Conservation (phyloP, 2,888 invertebrate genomes). For the Drosophila cyrtoloma region DNA sequence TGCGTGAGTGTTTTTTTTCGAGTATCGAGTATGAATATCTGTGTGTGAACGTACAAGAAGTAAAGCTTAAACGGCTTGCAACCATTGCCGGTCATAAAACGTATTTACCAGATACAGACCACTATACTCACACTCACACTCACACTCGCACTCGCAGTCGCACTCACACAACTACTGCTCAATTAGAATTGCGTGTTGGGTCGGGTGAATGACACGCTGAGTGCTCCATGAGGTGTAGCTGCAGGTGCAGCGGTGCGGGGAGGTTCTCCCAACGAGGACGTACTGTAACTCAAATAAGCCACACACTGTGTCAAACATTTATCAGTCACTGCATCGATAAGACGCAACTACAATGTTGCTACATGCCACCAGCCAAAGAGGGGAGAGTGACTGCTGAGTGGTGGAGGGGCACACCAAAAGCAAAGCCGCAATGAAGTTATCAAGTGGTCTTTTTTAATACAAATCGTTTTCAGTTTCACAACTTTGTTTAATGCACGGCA, state of each 20-base stretch:
- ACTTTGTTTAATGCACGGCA: constrained; percentile 73
- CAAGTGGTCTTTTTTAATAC: constrained; percentile 52
- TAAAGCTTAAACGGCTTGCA: constrained; percentile 53
- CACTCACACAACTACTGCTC: constrained; percentile 32
- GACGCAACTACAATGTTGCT: constrained; percentile 70
- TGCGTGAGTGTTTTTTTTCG: not conserved
- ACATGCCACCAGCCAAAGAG: constrained; percentile 19
- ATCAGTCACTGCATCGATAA: constrained; percentile 74
- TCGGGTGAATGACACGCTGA: constrained; percentile 62
- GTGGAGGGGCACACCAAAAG: not conserved
- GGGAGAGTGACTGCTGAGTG: too few relatives aligned
- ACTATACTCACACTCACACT: not conserved
- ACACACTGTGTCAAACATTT: constrained; percentile 77
- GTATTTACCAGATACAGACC: constrained; percentile 66
- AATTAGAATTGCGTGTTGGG: constrained; percentile 49
- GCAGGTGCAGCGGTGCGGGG: not conserved
- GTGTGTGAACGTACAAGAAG: constrained; percentile 45
- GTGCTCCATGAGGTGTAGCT: constrained; percentile 21
- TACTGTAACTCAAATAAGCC: constrained; percentile 63
- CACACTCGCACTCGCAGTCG: not conserved
- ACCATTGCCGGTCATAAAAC: constrained; percentile 52
- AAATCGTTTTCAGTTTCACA: constrained; percentile 69
- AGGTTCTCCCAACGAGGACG: constrained; percentile 28
- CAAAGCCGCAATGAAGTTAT: constrained; percentile 64
- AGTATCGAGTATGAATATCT: not conserved